Base-by-base conservation (phyloP, 2,888 invertebrate genomes). In the Apotomis turbidana region DNA sequence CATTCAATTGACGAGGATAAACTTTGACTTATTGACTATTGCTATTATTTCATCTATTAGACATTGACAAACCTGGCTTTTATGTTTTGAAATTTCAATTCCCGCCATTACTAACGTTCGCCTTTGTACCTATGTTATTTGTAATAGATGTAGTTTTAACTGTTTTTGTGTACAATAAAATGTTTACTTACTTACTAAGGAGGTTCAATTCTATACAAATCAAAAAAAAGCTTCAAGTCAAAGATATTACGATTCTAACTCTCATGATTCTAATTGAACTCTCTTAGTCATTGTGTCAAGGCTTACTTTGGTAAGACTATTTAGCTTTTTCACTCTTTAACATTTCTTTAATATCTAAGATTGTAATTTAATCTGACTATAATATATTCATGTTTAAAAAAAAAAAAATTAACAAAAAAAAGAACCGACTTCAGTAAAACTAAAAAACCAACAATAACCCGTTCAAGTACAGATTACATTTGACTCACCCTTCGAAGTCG, bases 11-110 rank as follows among this genome's bases (percentile, higher is more conserved):
- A 51, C 55, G 57, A 27, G 57, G 66, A 5, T 49, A 36, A n/a
- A 46, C 66, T 36, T 46, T 67, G 57, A 66, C 54, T n/a, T 57
- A 36, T 46, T 67, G 57, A 66, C 54, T n/a, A 5, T 54, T 13
- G 15, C 54, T 15, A 54, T 54, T 54, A 54, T 8, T n/a, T 6
- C 54, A 54, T 54, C 54, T 13, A 15, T 54, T 52, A 54, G n/a
- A 13, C 10, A 55, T 27, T 41, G 44, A 55, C 12, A 27, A 55
- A 55, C 15, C 4, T 46, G 27, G 44, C 6, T 27, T 44, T 44
- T 62, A 6, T 49, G 10, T 49, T 10, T 49, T 9, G 49, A 3
- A 49, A 10, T 49, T 49, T 49, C 9, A 10, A 49, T 49, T 49
- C 9, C 49, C 49, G 49, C 49, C 49, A 8, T 10, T 49, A 9